A percentile compares a stretch with the other conserved stretches of the same genome.
Evolutionary conservation across 2,888 invertebrate species (phyloP).

Genomic region (Andrena minutula): DNA sequence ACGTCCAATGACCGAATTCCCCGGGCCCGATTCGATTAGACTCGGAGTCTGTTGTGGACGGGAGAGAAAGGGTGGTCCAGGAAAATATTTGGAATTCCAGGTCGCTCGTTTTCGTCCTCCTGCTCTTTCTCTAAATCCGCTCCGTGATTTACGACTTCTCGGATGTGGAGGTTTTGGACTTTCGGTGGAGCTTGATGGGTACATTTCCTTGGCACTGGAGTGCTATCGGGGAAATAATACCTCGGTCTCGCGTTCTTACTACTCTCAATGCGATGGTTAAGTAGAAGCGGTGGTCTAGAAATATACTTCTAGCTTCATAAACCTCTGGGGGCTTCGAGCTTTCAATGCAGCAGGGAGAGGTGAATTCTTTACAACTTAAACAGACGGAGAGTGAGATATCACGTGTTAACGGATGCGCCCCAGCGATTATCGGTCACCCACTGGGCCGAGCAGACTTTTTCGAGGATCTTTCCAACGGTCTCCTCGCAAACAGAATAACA

Average conservation of each 20-base stretch:
- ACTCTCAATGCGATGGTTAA: too few relatives aligned
- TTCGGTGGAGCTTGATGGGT: too few relatives aligned
- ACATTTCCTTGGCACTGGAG: too few relatives aligned
- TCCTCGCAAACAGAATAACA: constrained; percentile 70
- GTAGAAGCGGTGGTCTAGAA: too few relatives aligned
- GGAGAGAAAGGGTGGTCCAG: background rate
- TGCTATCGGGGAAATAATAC: too few relatives aligned
- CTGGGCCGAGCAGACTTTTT: constrained; percentile 51
- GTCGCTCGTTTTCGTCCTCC: background rate
- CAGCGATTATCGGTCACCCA: constrained; percentile 41
- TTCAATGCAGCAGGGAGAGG: background rate
- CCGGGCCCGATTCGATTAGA: background rate
- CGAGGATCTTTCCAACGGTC: constrained; percentile 43
- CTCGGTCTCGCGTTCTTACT: too few relatives aligned
- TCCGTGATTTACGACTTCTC: too few relatives aligned
- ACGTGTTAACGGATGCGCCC: constrained; percentile 53
- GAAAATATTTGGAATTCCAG: constrained; percentile 12
- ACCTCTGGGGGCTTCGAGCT: background rate
- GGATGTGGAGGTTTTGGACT: too few relatives aligned
- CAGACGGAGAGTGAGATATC: constrained; percentile 52
- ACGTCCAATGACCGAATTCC: background rate
- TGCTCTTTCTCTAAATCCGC: too few relatives aligned
- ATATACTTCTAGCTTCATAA: background rate
- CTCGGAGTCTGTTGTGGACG: background rate
- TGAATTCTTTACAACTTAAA: constrained; percentile 40